Percentiles rank a stretch among this genome's conserved stretches.
These are phyloP conservation scores for Anthonomus grandis DNA, from an alignment of 1,140 invertebrate species.

Conservation along the genomic window DNA sequence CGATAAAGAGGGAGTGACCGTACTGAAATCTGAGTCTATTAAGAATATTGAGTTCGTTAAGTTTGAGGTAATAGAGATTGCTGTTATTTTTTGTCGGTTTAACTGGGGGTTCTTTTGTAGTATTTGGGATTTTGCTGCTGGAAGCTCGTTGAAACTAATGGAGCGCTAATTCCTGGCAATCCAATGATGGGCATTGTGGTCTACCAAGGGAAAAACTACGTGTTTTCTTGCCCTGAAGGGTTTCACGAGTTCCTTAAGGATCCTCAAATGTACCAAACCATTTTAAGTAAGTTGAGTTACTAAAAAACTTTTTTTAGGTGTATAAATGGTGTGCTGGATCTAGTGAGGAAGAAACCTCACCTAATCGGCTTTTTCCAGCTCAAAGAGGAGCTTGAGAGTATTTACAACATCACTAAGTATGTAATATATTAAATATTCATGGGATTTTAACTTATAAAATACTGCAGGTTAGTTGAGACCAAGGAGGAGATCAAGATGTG, in stretches of 20 bases:
- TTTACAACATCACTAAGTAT: constrained; percentile 46
- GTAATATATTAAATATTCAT: constrained; percentile 11
- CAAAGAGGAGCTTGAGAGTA: constrained; percentile 51
- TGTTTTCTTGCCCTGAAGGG: constrained; percentile 56
- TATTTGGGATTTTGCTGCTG: constrained; percentile 65
- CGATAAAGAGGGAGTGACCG: constrained; percentile 36
- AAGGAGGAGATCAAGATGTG: constrained; percentile 42
- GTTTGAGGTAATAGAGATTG: constrained; percentile 45
- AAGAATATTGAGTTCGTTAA: constrained; percentile 50
- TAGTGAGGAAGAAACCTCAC: constrained; percentile 56
- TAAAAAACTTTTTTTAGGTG: constrained; percentile 49
- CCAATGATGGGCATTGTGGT: constrained; percentile 60
- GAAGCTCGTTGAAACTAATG: constrained; percentile 56
- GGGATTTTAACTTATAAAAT: constrained; percentile 3
- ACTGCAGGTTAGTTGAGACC: constrained; percentile 28
- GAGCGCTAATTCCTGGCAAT: constrained; percentile 63
- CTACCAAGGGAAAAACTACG: constrained; percentile 55
- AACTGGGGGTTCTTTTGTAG: constrained; percentile 44
- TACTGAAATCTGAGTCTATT: constrained; percentile 48
- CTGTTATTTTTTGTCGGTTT: background rate
- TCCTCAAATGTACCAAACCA: constrained; percentile 53
- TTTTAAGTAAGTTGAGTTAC: background rate
- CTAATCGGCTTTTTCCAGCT: constrained; percentile 60
- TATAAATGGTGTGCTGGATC: constrained; percentile 54
- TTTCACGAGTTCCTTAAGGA: constrained; percentile 56